These are phyloP conservation scores for Falco naumanni DNA, from an alignment of 2,797 vertebrate genomes.

Conservation along the genomic window DNA sequence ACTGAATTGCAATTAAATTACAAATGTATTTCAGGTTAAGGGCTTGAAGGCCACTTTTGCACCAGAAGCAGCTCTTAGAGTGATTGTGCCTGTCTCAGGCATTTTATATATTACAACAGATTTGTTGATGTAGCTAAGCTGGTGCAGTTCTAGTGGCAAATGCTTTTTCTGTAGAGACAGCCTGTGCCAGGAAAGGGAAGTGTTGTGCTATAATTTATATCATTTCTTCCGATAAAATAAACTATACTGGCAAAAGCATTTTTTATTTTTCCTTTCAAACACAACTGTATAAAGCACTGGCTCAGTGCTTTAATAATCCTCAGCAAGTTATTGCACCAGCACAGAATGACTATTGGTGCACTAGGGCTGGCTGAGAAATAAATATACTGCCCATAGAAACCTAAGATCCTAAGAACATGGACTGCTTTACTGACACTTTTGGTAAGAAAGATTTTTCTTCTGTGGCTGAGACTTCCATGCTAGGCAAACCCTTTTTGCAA, in stretches of 20 bases:
- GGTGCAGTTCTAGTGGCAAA: background rate
- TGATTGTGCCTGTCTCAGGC: background rate
- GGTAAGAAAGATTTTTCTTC: background rate
- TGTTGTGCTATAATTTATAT: constrained; percentile 9
- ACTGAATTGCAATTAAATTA: background rate
- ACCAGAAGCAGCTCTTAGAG: background rate
- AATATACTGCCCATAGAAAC: background rate
- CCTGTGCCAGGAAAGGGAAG: background rate
- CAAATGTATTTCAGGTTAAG: background rate
- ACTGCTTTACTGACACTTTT: background rate
- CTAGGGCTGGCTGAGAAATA: background rate
- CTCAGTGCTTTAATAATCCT: constrained; percentile 36
- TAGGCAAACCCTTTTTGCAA: background rate
- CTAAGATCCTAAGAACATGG: background rate
- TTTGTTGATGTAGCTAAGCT: constrained; percentile 2
- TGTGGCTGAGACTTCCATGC: background rate
- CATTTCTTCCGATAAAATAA: constrained; percentile 9
- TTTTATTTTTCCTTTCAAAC: background rate
- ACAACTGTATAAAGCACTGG: background rate
- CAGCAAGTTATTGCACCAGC: background rate
- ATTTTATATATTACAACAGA: background rate
- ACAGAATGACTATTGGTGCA: background rate
- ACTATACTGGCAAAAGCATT: background rate
- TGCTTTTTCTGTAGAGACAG: constrained; percentile 9
- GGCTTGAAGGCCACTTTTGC: background rate